Conservation (phyloP, 2,113 vertebrate genomes). For the Anser cygnoides region DNA sequence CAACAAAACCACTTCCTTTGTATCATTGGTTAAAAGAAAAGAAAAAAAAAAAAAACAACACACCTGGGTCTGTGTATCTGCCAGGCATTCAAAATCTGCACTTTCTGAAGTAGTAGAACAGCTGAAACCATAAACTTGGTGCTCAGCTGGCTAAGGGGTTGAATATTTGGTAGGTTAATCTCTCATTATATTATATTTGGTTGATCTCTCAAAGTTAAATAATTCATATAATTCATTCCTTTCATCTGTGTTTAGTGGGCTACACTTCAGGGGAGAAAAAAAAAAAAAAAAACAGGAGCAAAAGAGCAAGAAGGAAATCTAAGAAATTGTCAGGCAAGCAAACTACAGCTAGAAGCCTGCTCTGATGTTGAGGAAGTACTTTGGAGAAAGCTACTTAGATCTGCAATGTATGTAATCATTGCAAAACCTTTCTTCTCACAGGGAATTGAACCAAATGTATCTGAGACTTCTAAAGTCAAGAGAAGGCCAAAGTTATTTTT, state of each 20-base stretch:
- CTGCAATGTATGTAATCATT: not conserved
- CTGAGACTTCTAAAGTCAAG: not conserved
- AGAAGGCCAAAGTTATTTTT: not conserved
- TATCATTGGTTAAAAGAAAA: not conserved
- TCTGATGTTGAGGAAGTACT: not conserved
- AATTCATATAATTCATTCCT: not conserved
- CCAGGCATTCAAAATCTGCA: not conserved
- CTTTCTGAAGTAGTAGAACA: not conserved
- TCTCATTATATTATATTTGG: not conserved
- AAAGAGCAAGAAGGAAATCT: not conserved
- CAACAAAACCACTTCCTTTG: conserved; percentile 49
- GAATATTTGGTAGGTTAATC: not conserved
- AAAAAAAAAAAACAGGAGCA: not conserved
- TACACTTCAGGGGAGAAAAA: not conserved
- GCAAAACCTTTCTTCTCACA: not conserved
- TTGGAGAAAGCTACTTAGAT: not conserved
- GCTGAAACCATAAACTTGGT: not conserved
- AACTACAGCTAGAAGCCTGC: not conserved
- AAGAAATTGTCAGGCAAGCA: not conserved
- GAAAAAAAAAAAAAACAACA: not conserved
- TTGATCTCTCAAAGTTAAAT: not conserved
- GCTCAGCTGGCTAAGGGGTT: not conserved
- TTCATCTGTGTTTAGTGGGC: not conserved
- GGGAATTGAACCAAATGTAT: not conserved
- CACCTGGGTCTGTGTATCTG: not conserved